Percentiles rank a stretch among this genome's conserved stretches.
phyloP scores from a whole-genome alignment of 2,113 vertebrate species.

The Verasper variegatus region DNA sequence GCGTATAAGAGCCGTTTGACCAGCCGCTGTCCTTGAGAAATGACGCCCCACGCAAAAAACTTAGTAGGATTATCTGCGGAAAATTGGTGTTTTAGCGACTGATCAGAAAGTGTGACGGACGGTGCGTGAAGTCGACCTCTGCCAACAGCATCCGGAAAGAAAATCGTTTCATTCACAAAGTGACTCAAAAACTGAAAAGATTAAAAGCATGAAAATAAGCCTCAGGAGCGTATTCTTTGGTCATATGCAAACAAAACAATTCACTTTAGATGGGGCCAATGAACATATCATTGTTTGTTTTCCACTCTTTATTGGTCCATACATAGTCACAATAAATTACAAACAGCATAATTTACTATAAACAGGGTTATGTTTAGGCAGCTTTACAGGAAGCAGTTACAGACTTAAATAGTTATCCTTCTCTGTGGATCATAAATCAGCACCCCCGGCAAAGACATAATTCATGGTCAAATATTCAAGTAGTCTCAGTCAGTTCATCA shows the following conservation, averaged over 20 bases:
- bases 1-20: neutral
- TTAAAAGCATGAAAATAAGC: too few relatives aligned
- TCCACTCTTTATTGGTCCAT: conserved; percentile 4
- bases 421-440: conserved; percentile 23
- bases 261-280: neutral
- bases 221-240: too few relatives aligned
- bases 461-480: conserved; percentile 44
- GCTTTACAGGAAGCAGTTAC: conserved; percentile 14
- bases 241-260: neutral
- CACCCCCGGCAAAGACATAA: conserved; percentile 23
- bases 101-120: neutral
- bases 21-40: neutral
- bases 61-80: neutral
- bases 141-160: too few relatives aligned
- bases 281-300: neutral
- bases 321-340: neutral
- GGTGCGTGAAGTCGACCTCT: neutral
- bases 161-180: too few relatives aligned
- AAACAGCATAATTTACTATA: neutral
- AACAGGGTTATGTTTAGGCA: neutral
- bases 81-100: neutral
- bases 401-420: neutral
- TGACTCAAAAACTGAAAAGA: too few relatives aligned
- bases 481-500: conserved; percentile 25
- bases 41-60: neutral